These are phyloP conservation scores for Azemiops feae DNA, from an alignment of 2,113 vertebrate genomes.

Conservation along the genomic window DNA sequence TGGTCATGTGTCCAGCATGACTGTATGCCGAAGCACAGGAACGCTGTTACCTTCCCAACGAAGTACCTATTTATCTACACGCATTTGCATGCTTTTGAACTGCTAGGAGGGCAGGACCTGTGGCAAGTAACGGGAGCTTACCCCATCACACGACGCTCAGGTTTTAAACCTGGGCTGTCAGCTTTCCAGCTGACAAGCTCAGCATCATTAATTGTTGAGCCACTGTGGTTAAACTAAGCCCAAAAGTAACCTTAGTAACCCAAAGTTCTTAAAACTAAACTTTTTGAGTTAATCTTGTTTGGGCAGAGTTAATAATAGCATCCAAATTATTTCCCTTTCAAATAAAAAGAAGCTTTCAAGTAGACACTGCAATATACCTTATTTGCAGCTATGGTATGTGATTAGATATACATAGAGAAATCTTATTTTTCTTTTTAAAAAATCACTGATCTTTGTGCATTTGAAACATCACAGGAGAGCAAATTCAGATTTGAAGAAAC, in stretches of 20 bases:
- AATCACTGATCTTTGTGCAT: not conserved
- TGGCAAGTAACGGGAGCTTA: not conserved
- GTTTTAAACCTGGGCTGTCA: not conserved
- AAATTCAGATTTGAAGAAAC: not conserved
- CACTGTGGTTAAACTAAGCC: not conserved
- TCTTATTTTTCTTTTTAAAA: not conserved
- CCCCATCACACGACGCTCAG: not conserved
- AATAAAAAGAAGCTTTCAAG: not conserved
- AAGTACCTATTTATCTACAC: not conserved
- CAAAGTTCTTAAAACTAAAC: not conserved
- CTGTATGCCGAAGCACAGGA: not conserved
- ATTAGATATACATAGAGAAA: not conserved
- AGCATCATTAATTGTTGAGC: not conserved
- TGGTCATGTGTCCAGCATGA: not conserved
- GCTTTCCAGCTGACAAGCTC: not conserved
- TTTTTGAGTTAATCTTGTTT: not conserved
- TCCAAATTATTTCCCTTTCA: not conserved
- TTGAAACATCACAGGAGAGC: not conserved
- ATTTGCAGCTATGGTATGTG: not conserved
- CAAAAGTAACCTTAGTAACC: not conserved
- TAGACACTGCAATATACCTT: not conserved
- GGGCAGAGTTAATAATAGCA: not conserved
- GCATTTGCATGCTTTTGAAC: not conserved
- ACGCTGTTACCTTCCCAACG: not conserved
- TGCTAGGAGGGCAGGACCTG: not conserved